A percentile compares a stretch with the other conserved stretches of the same genome.
phyloP scores from a whole-genome alignment of 2,888 invertebrate genomes.

The Neoaliturus tenellus region DNA sequence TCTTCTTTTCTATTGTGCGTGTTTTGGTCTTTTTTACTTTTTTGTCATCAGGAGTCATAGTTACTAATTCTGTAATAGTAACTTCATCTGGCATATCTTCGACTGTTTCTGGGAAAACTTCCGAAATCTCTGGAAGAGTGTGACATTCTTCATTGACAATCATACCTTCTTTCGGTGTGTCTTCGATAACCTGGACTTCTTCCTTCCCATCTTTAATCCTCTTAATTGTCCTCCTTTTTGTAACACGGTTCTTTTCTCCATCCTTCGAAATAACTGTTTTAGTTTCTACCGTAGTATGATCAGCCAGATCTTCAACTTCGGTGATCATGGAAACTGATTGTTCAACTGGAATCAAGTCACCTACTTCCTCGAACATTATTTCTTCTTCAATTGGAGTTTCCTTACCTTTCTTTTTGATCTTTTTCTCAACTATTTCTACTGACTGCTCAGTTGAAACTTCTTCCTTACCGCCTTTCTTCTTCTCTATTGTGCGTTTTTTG shows the following conservation, averaged over 20 bases:
- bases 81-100: conserved; percentile 57
- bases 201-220: conserved; percentile 60
- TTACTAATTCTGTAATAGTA: conserved; percentile 53
- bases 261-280: conserved; percentile 64
- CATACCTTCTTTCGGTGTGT: conserved; percentile 48
- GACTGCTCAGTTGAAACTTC: conserved; percentile 42
- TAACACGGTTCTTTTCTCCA: conserved; percentile 51
- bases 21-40: conserved; percentile 44
- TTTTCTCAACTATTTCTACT: background rate
- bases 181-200: conserved; percentile 58
- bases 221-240: conserved; percentile 57
- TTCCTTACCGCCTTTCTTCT: conserved; percentile 57
- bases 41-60: conserved; percentile 66
- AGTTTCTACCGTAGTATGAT: conserved; percentile 61
- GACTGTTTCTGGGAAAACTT: conserved; percentile 45
- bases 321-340: conserved; percentile 73
- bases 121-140: conserved; percentile 23
- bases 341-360: conserved; percentile 66
- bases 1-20: conserved; percentile 57
- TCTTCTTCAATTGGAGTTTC: conserved; percentile 1
- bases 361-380: conserved; percentile 70
- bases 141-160: conserved; percentile 17
- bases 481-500: conserved; percentile 61
- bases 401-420: conserved; percentile 12
- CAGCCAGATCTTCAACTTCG: conserved; percentile 69